Conservation (phyloP, 2,113 vertebrate genomes). For the Istiophorus platypterus region DNA sequence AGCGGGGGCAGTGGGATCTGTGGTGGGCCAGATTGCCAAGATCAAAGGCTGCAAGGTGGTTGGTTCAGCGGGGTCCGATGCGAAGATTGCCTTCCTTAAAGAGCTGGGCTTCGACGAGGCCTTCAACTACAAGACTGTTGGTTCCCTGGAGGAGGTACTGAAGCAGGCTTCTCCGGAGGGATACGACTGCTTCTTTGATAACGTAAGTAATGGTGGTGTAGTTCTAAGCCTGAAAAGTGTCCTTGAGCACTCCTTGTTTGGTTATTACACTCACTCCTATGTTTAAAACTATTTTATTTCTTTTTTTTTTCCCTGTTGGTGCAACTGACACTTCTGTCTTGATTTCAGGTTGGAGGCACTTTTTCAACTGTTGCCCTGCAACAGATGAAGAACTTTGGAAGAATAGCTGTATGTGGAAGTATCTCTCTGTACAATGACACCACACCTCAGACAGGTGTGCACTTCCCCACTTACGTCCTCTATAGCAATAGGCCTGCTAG, state of each 20-base stretch:
- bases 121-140: constrained; percentile 92
- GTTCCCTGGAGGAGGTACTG: constrained; percentile 88
- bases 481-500: too few relatives aligned
- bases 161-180: constrained; percentile 87
- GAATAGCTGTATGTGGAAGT: constrained; percentile 90
- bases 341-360: constrained; percentile 88
- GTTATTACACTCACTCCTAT: background rate
- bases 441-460: constrained; percentile 84
- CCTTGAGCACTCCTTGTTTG: background rate
- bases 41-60: constrained; percentile 92
- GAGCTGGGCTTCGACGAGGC: constrained; percentile 89
- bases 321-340: background rate
- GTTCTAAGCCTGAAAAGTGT: background rate
- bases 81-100: constrained; percentile 89
- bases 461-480: background rate
- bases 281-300: background rate
- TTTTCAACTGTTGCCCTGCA: constrained; percentile 84
- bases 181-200: constrained; percentile 93
- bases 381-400: constrained; percentile 91
- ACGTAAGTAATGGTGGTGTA: constrained; percentile 74
- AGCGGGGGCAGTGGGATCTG: constrained; percentile 90
- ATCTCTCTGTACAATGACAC: constrained; percentile 89
- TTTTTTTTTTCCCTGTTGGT: background rate
- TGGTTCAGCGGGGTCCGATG: constrained; percentile 87
- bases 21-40: constrained; percentile 91